Conservation (phyloP, 2,888 invertebrate species). For the Dicranocentrus wangi region DNA sequence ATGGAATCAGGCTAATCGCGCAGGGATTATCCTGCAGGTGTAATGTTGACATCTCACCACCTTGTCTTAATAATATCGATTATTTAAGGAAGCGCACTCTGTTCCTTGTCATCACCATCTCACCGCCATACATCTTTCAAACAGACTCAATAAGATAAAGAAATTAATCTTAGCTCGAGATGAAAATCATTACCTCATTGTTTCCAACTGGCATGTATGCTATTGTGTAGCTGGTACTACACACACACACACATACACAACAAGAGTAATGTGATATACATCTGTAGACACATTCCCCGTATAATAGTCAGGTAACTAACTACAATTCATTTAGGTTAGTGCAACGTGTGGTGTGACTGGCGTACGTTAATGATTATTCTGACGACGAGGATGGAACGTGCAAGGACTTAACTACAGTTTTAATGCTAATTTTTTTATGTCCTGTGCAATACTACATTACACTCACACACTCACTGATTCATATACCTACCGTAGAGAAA, state of each 20-base stretch:
- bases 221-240: background rate
- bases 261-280: background rate
- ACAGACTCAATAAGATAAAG: no score
- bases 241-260: background rate
- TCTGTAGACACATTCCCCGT: background rate
- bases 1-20: no score
- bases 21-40: no score
- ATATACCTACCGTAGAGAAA: no score
- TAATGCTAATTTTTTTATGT: constrained; percentile 43
- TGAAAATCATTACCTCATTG: background rate
- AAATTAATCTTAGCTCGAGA: no score
- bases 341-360: constrained; percentile 39
- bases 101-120: no score
- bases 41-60: no score
- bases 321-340: constrained; percentile 12
- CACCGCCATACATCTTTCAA: no score
- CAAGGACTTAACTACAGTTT: constrained; percentile 46
- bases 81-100: no score
- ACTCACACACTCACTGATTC: background rate
- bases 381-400: constrained; percentile 42
- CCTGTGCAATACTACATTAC: constrained; percentile 1
- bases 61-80: no score
- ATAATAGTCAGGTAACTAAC: background rate
- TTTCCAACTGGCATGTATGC: background rate
- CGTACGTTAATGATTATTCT: constrained; percentile 38